Percentiles rank a stretch among this genome's conserved stretches.
Evolutionary conservation across 2,888 invertebrate species (phyloP).

Genomic region (Hymenopus coronatus): DNA sequence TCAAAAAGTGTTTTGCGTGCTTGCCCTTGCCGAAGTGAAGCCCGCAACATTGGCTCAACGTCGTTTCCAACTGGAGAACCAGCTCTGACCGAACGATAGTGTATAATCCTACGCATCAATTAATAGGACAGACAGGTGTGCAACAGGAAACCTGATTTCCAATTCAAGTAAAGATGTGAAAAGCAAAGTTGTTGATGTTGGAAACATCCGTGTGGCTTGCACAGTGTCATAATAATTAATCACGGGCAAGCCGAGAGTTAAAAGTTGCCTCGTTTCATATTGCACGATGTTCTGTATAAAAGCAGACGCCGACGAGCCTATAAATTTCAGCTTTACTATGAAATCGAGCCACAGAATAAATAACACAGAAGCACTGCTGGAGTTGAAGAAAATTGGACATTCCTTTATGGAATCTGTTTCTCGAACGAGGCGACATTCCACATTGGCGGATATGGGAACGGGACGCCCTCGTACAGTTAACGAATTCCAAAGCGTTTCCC

Average conservation of each 20-base stretch:
- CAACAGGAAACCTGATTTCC: no score
- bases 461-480: no score
- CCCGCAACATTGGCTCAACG: no score
- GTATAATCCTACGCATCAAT: no score
- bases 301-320: no score
- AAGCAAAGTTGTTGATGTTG: not conserved
- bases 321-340: not conserved
- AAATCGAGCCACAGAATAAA: not conserved
- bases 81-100: no score
- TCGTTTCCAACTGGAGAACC: no score
- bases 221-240: not conserved
- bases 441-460: not conserved
- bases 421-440: not conserved
- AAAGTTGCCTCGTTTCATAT: not conserved
- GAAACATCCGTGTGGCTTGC: not conserved
- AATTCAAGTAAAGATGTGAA: no score
- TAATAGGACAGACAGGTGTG: no score
- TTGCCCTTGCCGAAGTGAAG: not conserved
- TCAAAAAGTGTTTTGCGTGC: not conserved
- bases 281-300: not conserved
- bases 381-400: not conserved
- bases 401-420: not conserved
- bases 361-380: not conserved
- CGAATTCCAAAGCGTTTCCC: not conserved
- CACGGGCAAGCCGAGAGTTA: not conserved